Evolutionary conservation across 2,888 invertebrate species (phyloP).

Genomic region (Eutolmus rufibarbis): DNA sequence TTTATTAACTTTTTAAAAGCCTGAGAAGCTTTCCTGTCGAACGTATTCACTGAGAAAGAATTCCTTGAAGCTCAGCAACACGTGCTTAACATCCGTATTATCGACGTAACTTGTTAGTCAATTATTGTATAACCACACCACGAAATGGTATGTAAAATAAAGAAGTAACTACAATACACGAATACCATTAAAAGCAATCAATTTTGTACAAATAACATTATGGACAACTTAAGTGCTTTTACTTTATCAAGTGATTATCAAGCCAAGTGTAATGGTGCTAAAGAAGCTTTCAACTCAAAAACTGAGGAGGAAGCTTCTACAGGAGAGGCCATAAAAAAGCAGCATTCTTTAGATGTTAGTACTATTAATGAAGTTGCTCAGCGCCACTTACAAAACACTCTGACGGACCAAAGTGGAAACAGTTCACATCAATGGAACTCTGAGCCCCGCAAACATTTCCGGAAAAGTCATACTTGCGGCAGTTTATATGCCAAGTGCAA

Average conservation of each 20-base stretch:
- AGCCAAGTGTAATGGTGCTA: background rate
- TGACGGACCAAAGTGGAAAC: background rate
- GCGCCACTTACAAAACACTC: background rate
- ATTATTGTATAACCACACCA: background rate
- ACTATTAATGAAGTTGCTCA: background rate
- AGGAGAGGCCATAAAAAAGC: background rate
- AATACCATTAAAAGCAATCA: background rate
- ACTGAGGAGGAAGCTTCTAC: background rate
- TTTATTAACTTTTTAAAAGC: background rate
- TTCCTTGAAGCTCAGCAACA: background rate
- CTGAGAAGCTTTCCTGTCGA: background rate
- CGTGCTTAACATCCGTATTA: background rate
- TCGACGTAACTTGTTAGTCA: background rate
- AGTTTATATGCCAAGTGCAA: constrained; percentile 58
- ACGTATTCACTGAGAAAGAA: background rate
- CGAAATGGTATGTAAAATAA: background rate
- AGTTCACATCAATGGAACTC: background rate
- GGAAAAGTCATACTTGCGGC: constrained; percentile 57
- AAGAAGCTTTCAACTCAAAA: background rate
- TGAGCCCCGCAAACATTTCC: constrained; percentile 53
- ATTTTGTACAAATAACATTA: background rate
- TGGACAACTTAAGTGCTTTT: background rate
- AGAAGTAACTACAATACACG: background rate
- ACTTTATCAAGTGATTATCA: background rate
- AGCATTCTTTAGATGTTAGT: background rate